A percentile compares a stretch with the other conserved stretches of the same genome.
phyloP scores from a whole-genome alignment of 2,888 invertebrate species.

The Pharmacophagus antenor region DNA sequence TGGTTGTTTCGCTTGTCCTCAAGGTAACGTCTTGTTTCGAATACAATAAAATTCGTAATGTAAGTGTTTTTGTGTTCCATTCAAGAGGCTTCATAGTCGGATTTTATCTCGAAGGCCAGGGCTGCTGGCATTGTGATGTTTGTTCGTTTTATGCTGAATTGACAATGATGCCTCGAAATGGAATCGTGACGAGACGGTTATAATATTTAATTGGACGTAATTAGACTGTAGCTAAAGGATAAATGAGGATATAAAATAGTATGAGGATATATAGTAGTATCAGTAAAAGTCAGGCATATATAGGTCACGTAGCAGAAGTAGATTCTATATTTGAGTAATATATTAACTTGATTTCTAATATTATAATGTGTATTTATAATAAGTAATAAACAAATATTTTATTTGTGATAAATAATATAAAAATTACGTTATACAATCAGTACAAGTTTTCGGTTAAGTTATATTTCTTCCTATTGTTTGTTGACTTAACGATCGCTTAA shows the following conservation, averaged over 20 bases:
- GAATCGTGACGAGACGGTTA: constrained; percentile 30
- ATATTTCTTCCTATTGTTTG: no score
- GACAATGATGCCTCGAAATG: constrained; percentile 31
- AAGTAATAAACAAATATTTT: no score
- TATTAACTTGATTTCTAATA: no score
- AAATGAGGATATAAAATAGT: constrained; percentile 17
- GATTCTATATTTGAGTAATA: no score
- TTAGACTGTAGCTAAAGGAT: constrained; percentile 9
- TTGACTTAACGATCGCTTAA: constrained; percentile 13
- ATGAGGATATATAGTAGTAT: neutral
- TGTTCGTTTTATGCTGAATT: constrained; percentile 32
- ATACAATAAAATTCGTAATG: constrained; percentile 69
- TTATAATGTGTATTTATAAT: no score
- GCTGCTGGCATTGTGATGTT: constrained; percentile 24
- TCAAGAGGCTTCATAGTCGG: constrained; percentile 56
- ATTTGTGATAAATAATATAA: no score
- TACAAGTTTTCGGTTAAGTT: no score
- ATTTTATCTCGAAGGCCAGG: constrained; percentile 30
- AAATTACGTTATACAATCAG: no score
- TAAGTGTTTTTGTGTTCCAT: constrained; percentile 65
- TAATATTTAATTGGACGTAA: constrained; percentile 17
- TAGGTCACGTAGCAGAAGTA: no score
- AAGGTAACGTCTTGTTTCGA: constrained; percentile 69
- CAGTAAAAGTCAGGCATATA: no score
- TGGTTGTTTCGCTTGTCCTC: constrained; percentile 61